A percentile compares a stretch with the other conserved stretches of the same genome.
phyloP scores from a whole-genome alignment of 2,888 invertebrate species.

The Pandemis cinnamomeana region DNA sequence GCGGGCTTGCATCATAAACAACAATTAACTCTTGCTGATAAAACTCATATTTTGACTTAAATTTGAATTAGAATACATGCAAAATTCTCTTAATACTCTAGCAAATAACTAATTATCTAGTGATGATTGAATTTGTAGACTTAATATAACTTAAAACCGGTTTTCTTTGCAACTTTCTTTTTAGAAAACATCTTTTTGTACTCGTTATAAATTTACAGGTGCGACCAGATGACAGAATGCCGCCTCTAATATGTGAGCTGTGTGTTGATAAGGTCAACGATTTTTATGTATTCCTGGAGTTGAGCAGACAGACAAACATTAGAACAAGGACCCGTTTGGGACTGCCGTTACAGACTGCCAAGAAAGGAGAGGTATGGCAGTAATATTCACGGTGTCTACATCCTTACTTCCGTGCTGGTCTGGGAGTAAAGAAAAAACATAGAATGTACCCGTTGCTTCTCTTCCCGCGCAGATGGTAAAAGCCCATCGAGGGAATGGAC shows the following conservation, averaged over 20 bases:
- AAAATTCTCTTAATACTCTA: background rate
- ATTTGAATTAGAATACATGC: background rate
- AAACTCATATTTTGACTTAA: background rate
- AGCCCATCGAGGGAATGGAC: too few relatives aligned
- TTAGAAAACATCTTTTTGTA: background rate
- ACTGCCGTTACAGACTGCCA: conserved; percentile 60
- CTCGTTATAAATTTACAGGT: conserved; percentile 69
- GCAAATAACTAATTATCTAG: background rate
- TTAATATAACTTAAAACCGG: background rate
- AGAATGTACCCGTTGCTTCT: too few relatives aligned
- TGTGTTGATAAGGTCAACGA: conserved; percentile 86
- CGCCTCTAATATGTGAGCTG: conserved; percentile 84
- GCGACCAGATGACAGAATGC: conserved; percentile 84
- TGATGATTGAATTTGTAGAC: background rate
- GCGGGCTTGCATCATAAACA: conserved; percentile 7
- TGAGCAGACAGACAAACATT: conserved; percentile 82
- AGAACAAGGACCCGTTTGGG: conserved; percentile 76
- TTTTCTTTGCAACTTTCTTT: background rate
- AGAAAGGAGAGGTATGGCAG: conserved; percentile 43
- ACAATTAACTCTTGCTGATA: background rate
- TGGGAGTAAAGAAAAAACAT: too few relatives aligned
- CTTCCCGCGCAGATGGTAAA: too few relatives aligned
- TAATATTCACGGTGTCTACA: background rate
- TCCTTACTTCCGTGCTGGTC: too few relatives aligned
- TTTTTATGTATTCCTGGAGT: conserved; percentile 84